Base-by-base conservation (phyloP, 2,797 vertebrate genomes). In the Cryptoblepharus egeriae region DNA sequence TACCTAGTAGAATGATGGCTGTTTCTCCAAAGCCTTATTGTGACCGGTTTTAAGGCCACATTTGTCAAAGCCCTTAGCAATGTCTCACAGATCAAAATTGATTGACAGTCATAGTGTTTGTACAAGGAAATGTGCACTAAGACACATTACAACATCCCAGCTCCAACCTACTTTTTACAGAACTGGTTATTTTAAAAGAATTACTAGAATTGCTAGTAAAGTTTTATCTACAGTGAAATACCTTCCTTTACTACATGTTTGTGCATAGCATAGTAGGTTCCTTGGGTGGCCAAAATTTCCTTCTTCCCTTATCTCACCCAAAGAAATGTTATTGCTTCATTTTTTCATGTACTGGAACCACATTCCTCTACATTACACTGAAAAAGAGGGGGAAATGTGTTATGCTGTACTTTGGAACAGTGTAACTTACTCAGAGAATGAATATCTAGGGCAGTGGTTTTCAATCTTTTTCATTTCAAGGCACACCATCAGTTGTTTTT, bases 141-240 rank as follows among this genome's bases (percentile, higher is more conserved):
- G 20, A 57, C 76, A 18, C 57, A 37, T 49, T 76, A 55, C 68
- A 52, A 55, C 15, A 63, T 24, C 42, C 39, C 26, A 77, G 45
- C 58, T 35, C 32, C 8, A 8, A 32, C 57, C 68, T 60, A 60
- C 42, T 49, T 70, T 75, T 71, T n/a, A 77, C 39, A 77, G 35
- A 82, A 10, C 42, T 75, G n/a, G 37, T 45, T 24, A 37, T 71
- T 82, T 76, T 63, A 52, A 61, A 70, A 63, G 32, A 75, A 70
- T 55, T 63, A 42, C 35, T 70, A 71, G 60, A 26, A 77, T 55
- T 64, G 55, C 75, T 71, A 70, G 67, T 77, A 82, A 71, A 71
- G 26, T 77, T 82, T 77, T 82, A 77, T 71, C 37, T 3, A 60
- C 39, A 28, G 5, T 22, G 8, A 84, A 87, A 37, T 8, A 70